Base-by-base conservation (phyloP, 1,140 invertebrate genomes). In the Mamestra configurata region DNA sequence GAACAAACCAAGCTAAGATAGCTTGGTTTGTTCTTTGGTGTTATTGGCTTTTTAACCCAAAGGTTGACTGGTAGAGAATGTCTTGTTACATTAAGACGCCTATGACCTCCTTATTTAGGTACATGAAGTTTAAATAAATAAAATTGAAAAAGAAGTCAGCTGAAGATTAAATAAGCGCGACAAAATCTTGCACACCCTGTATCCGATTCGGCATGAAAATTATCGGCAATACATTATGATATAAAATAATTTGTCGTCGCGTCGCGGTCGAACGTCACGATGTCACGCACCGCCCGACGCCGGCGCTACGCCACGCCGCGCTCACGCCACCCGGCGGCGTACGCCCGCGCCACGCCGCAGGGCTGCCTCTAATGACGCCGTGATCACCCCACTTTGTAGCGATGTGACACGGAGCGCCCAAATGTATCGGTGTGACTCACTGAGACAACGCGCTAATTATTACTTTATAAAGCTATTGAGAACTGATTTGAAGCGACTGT, bases 181-280 rank as follows among this genome's bases (percentile, higher is more conserved):
- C 13, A 7, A 6, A 40, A 18, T 0, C 18, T 4, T 6, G 5
- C 6, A 64, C 73, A 76, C 3, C 73, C 73, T 76, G 73, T 76
- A 76, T 20, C 4, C 5, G 10, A 27, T 59, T 76, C 13, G 24
- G 73, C 31, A 57, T 40, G 51, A 59, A 80, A 84, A 86, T 86
- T 81, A 88, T 91, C 86, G 85, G 64, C 85, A 89, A 87, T 85
- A 88, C 82, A 84, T 86, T 88, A 87, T 82, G 82, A 87, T 89
- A 91, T 88, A 89, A 88, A 90, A 90, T 90, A 89, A 91, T 91
- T 90, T 84, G 79, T 51, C 40, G 59, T 43, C 64, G 78, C 15
- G 66, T 51, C 73, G 86, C 88, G 84, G 83, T 88, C 85, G 85
- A 88, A 89, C 79, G 88, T 88, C 89, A 91, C 89, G 88, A 86